Evolutionary conservation across 2,888 invertebrate genomes (phyloP), one percentile per base, ranked within the genome.

Genomic region (Drosophila atripex): DNA sequence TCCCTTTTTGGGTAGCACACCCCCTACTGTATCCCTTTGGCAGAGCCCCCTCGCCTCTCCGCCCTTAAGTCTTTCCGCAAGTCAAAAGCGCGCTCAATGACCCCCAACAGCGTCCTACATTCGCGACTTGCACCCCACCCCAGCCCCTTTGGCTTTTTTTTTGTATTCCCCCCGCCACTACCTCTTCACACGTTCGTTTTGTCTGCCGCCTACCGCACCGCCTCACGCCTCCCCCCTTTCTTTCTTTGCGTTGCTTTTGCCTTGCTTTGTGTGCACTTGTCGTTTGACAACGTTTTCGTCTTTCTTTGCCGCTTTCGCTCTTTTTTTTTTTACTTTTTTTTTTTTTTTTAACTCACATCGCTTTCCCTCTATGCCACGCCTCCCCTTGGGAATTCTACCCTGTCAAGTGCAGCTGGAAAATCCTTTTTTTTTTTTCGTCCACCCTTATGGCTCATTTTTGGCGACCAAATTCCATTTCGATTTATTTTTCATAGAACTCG

Each of bases 271-370:
- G 68, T 76, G 83, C 78, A 82, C 83, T 86, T 83, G 79, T 66
- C 71, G 80, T 78, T 82, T 58, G 82, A 80, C 82, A 80, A 71
- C 75, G 75, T 80, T 65, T 75, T 60, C 66, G 46, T 80, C 77
- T 53, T 58, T 56, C 52, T 50, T 71, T 75, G 75, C 60, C 49
- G 51, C 56, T 69, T 69, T 65, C 70, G 47, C 41, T 69, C 45
- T 58, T 43, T 55, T 41, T 39, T 18, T 28, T 39, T 41, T n/a
- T 14, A 8, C 16, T 11, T 30, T 16, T 16, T 38, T 50, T 16
- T 16, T 57, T 12, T 16, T n/a, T 21, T 21, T 51, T 23, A 23
- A 23, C 49, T 30, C 41, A 18, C 41, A 16, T 43, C 11, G 56
- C 30, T 39, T 30, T 58, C 23, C 39, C 39, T 28, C 50, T 51